Percentiles rank a stretch among this genome's conserved stretches.
phyloP scores from a whole-genome alignment of 1,140 invertebrate species.

The Brachionus manjavacas region DNA sequence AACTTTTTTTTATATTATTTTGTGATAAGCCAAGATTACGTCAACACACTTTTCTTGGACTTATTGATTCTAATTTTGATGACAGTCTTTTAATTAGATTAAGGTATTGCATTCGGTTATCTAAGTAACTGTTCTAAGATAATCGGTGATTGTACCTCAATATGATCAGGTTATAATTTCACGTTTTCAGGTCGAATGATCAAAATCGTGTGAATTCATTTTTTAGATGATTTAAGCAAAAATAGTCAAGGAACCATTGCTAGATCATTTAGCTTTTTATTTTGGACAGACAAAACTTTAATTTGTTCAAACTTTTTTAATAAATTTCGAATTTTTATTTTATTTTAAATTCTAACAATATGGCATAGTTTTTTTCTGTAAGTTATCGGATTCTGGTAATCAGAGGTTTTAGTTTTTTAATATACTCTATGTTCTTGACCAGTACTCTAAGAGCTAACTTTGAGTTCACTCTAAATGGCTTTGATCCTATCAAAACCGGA shows the following conservation, averaged over 20 bases:
- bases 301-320: too few species aligned
- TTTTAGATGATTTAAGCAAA: too few species aligned
- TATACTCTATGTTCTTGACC: too few species aligned
- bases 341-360: too few species aligned
- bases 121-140: neutral
- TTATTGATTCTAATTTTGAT: conserved; percentile 6
- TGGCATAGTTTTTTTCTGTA: too few species aligned
- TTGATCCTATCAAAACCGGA: too few species aligned
- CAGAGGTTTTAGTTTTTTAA: too few species aligned
- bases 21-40: neutral
- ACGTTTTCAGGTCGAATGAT: conserved; percentile 11
- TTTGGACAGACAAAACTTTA: neutral
- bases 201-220: neutral
- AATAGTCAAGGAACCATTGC: too few species aligned
- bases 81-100: conserved; percentile 32
- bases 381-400: too few species aligned
- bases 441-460: too few species aligned
- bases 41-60: neutral
- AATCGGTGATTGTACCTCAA: neutral
- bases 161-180: neutral
- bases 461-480: too few species aligned
- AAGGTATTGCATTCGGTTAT: neutral
- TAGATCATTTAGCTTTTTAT: neutral
- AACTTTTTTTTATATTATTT: neutral
- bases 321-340: too few species aligned